phyloP scores from a whole-genome alignment of 2,797 vertebrate genomes.

The Pteropus rufus region DNA sequence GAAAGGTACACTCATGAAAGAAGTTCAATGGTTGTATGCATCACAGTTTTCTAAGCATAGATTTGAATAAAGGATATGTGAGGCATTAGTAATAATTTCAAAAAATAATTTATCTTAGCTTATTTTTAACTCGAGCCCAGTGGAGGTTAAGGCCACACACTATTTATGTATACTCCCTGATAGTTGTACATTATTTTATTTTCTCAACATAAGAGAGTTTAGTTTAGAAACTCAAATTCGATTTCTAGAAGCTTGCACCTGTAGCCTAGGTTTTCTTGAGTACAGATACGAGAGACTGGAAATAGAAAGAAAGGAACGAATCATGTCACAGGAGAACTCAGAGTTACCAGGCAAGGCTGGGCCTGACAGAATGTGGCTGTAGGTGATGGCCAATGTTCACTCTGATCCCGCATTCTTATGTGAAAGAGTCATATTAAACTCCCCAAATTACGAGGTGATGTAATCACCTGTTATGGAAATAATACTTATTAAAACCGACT shows the following conservation, averaged over 20 bases:
- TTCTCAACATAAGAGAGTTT: background rate
- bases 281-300: background rate
- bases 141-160: background rate
- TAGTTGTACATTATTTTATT: background rate
- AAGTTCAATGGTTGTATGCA: background rate
- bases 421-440: background rate
- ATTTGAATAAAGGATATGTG: slow-evolving; percentile 3
- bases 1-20: background rate
- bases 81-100: background rate
- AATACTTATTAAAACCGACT: background rate
- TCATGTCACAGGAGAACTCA: background rate
- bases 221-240: slow-evolving; percentile 31
- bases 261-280: background rate
- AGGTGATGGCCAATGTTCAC: accelerated
- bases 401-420: background rate
- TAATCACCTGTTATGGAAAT: background rate
- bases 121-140: slow-evolving; percentile 17
- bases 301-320: slow-evolving; percentile 38
- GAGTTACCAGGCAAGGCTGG: background rate
- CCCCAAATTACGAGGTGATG: background rate
- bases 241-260: slow-evolving; percentile 12
- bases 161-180: background rate
- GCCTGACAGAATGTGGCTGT: background rate
- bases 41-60: background rate
- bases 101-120: background rate